phyloP scores from a whole-genome alignment of 2,888 invertebrate genomes.

The Listrodromus nycthemerus region DNA sequence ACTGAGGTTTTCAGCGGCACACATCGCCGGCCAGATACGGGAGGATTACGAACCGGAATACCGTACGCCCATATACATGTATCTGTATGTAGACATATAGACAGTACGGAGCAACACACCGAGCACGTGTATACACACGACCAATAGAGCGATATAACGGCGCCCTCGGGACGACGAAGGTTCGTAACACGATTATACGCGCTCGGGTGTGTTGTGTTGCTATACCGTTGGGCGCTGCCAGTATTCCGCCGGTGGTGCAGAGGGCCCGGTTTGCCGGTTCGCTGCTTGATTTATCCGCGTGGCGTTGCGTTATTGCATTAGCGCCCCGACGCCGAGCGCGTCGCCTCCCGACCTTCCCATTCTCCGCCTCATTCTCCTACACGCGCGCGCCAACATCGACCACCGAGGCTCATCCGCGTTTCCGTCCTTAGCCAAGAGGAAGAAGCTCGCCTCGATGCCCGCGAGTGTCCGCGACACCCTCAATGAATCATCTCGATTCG shows the following conservation, averaged over 20 bases:
- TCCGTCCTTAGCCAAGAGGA: too few species aligned
- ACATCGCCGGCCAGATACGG: slow-evolving; percentile 9
- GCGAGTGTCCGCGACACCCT: too few species aligned
- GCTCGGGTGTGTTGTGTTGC: slow-evolving; percentile 68
- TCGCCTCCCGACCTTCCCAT: slow-evolving; percentile 44
- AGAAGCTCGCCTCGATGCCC: too few species aligned
- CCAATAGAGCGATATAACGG: slow-evolving; percentile 77
- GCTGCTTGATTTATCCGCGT: slow-evolving; percentile 82
- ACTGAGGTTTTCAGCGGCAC: slow-evolving; percentile 30
- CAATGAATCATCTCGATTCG: too few species aligned
- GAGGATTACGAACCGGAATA: slow-evolving; percentile 16
- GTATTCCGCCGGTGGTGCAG: slow-evolving; percentile 44
- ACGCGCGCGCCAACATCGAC: background rate
- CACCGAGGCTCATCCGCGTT: too few species aligned
- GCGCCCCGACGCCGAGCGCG: slow-evolving; percentile 74
- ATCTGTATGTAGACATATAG: background rate
- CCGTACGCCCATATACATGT: slow-evolving; percentile 19
- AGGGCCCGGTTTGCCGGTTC: slow-evolving; percentile 73
- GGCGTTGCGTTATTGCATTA: slow-evolving; percentile 83
- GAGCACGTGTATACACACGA: slow-evolving; percentile 54
- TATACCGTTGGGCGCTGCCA: slow-evolving; percentile 39
- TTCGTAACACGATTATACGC: slow-evolving; percentile 80
- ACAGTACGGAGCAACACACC: slow-evolving; percentile 48
- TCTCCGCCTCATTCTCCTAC: slow-evolving; percentile 35
- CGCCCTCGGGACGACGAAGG: slow-evolving; percentile 77